Evolutionary conservation across 2,113 vertebrate genomes (phyloP).

Genomic region (Nycticorax nycticorax): DNA sequence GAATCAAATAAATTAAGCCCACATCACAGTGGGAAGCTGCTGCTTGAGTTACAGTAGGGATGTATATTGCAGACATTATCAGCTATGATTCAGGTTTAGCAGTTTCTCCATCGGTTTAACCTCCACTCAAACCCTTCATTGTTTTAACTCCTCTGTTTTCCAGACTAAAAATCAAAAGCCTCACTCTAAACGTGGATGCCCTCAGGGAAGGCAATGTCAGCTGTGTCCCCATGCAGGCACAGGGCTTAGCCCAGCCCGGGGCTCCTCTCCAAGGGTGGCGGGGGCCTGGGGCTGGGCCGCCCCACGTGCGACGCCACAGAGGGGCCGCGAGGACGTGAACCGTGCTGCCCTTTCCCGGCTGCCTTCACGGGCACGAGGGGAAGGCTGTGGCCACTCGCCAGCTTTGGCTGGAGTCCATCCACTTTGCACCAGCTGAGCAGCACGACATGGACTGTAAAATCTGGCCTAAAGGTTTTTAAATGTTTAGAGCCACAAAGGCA

Average conservation of each 20-base stretch:
- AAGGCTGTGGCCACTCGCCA: not conserved
- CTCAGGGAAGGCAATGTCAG: not conserved
- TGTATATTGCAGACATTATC: not conserved
- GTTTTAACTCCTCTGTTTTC: not conserved
- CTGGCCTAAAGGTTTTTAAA: constrained; percentile 33
- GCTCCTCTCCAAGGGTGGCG: not conserved
- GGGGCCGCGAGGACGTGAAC: fast-evolving
- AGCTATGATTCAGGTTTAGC: not conserved
- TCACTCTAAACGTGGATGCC: not conserved
- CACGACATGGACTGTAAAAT: not conserved
- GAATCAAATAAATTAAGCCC: not conserved
- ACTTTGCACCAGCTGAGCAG: constrained; percentile 34
- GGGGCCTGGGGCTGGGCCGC: not conserved
- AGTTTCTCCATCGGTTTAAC: not conserved
- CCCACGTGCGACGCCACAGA: fast-evolving
- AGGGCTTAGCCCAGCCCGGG: not conserved
- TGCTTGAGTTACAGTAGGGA: not conserved
- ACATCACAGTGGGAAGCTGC: not conserved
- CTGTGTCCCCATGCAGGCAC: fast-evolving
- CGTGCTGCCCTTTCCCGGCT: not conserved
- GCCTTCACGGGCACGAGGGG: fast-evolving
- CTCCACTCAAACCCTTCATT: not conserved
- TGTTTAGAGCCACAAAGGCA: not conserved
- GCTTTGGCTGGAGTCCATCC: constrained; percentile 14
- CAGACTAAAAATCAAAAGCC: not conserved